Conservation (phyloP, 2,113 vertebrate genomes). For the Labeo catla region DNA sequence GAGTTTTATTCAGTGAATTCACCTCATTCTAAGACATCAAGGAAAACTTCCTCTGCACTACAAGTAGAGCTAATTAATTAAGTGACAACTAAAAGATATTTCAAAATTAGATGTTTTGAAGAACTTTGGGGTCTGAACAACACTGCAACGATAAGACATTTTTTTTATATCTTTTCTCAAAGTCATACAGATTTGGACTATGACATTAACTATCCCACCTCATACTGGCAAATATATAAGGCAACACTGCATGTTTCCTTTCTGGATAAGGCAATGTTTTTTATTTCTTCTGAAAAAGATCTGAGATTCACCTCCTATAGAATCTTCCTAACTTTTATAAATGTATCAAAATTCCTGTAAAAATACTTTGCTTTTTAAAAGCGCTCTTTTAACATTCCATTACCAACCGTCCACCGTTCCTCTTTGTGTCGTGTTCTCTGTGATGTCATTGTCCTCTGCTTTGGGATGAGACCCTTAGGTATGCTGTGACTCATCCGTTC, state of each 20-base stretch:
- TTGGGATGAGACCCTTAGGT: constrained; percentile 4
- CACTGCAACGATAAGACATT: neutral
- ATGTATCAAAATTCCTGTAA: neutral
- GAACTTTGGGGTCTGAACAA: neutral
- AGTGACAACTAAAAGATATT: neutral
- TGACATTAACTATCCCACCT: neutral
- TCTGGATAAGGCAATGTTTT: neutral
- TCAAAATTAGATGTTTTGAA: neutral
- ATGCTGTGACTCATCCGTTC: neutral
- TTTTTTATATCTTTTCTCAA: neutral
- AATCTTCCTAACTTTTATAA: no score
- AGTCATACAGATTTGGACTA: no score
- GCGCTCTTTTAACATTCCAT: neutral
- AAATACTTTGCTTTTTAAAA: neutral
- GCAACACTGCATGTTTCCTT: neutral
- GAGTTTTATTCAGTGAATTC: neutral
- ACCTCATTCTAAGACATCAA: neutral
- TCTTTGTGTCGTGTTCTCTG: neutral
- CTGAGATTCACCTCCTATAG: no score
- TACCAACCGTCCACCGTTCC: neutral
- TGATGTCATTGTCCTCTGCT: neutral
- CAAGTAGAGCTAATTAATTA: neutral
- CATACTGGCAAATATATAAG: neutral
- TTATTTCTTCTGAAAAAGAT: no score
- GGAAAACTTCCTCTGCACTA: neutral